A percentile compares a stretch with the other conserved stretches of the same genome.
phyloP scores from a whole-genome alignment of 2,797 vertebrate species.

The Sebastes ruberrimus region DNA sequence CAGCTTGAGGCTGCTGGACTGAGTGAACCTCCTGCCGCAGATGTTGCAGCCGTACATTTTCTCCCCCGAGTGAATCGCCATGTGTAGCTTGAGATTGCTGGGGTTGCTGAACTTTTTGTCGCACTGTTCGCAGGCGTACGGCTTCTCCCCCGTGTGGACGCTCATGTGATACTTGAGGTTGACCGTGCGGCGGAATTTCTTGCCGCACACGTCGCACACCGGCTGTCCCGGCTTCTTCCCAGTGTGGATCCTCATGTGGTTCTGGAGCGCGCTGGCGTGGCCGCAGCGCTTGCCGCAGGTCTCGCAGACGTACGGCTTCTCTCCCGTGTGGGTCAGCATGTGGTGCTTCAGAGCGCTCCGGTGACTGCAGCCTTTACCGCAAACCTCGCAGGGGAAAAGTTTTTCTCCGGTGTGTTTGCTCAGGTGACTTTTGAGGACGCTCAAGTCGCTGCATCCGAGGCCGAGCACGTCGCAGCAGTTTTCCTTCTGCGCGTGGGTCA shows the following conservation, averaged over 20 bases:
- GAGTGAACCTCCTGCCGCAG: conserved; percentile 60
- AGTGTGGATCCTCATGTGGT: conserved; percentile 71
- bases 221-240: conserved; percentile 54
- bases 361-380: conserved; percentile 62
- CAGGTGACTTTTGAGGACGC: conserved; percentile 32
- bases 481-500: conserved; percentile 41
- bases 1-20: conserved; percentile 45
- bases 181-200: conserved; percentile 37
- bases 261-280: conserved; percentile 69
- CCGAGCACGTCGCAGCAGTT: conserved; percentile 36
- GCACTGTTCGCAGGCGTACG: conserved; percentile 54
- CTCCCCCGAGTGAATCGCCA: conserved; percentile 31
- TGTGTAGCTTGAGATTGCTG: conserved; percentile 62
- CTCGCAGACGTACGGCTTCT: conserved; percentile 61
- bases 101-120: conserved; percentile 63
- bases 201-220: conserved; percentile 46
- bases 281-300: conserved; percentile 67
- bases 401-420: conserved; percentile 48
- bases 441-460: conserved; percentile 19
- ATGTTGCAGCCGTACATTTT: conserved; percentile 64
- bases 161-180: conserved; percentile 64
- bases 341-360: conserved; percentile 63
- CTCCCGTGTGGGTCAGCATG: conserved; percentile 67
- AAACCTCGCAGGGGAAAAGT: conserved; percentile 57
- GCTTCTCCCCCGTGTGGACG: conserved; percentile 61